A percentile compares a stretch with the other conserved stretches of the same genome.
These are phyloP conservation scores for Recurvirostra avosetta DNA, from an alignment of 2,113 vertebrate genomes.

Conservation along the genomic window DNA sequence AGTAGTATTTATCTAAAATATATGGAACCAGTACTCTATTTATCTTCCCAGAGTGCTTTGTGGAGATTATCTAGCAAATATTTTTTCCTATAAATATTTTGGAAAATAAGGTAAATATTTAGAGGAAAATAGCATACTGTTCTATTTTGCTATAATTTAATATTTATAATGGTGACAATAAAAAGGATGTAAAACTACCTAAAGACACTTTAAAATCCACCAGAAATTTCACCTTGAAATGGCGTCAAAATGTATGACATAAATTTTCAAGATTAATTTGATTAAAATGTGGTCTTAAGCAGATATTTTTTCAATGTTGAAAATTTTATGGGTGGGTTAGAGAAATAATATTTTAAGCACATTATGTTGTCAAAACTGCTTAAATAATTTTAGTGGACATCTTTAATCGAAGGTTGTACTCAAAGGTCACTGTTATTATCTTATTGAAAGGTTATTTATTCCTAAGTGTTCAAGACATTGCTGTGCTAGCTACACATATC, in stretches of 20 bases:
- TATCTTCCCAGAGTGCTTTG: background rate
- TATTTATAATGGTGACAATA: background rate
- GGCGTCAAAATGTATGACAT: background rate
- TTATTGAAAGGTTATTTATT: background rate
- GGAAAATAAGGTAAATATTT: background rate
- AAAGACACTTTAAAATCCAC: conserved; percentile 18
- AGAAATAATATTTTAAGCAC: background rate
- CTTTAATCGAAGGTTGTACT: background rate
- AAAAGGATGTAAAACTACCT: background rate
- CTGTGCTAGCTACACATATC: background rate
- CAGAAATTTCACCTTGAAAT: conserved; percentile 39
- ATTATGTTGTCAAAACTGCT: background rate
- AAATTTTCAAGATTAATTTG: conserved; percentile 56
- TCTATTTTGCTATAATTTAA: background rate
- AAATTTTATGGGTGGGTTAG: background rate
- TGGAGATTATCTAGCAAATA: background rate
- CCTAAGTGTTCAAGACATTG: background rate
- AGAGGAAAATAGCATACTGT: background rate
- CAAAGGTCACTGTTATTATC: background rate
- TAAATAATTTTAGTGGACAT: background rate
- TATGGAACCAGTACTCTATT: background rate
- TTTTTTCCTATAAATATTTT: background rate
- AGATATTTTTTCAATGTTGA: background rate
- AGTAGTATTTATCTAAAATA: background rate
- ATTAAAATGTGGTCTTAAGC: conserved; percentile 30